Evolutionary conservation across 2,888 invertebrate species (phyloP), one percentile per base, ranked within the genome.

Genomic region (Lasiommata megera): DNA sequence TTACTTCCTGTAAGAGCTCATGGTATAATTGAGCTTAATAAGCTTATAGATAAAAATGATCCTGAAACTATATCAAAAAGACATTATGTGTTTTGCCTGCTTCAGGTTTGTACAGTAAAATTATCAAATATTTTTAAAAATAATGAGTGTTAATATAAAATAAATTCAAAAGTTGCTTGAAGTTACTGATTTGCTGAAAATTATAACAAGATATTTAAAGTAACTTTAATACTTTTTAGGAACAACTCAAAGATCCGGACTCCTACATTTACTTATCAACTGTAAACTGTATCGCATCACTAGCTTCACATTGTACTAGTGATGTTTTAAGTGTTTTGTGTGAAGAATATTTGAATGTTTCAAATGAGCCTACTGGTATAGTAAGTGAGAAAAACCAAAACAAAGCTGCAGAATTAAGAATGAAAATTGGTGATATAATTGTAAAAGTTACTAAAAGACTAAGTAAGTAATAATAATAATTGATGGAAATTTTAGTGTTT

Each of bases 261-360:
- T 95, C 97, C 0, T 97, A 96, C 75, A 91, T 97, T 57, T 97
- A 97, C 77, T 81, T 97, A 61, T 92, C 94, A 58, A 94, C 96
- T 1, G 93, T 97, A 14, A 94, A 95, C 73, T 96, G 96, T 1
- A 80, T 97, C 47, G 93, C 95, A 7, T 90, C 94, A 1, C 82
- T 97, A 63, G 93, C 94, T 9, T 88, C 92, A 31, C 79, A 91
- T 52, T 94, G 93, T 75, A 94, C 96, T 0, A 93, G 94, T 69
- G 92, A 93, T 68, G 93, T 96, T 0, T 79, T 97, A 34, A 92
- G 93, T 62, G 79, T 92, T 17, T 80, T 97, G 23, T 93, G 94
- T 50, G 92, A 93, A 55, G 95, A 96, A 80, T 96, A 93, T 78
- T 79, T 92, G 36, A 72, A 82, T 60, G 58, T 66, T 9, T 78